Percentiles rank a stretch among this genome's conserved stretches.
phyloP scores from a whole-genome alignment of 2,113 vertebrate genomes.

The Thalassarche chlororhynchos region DNA sequence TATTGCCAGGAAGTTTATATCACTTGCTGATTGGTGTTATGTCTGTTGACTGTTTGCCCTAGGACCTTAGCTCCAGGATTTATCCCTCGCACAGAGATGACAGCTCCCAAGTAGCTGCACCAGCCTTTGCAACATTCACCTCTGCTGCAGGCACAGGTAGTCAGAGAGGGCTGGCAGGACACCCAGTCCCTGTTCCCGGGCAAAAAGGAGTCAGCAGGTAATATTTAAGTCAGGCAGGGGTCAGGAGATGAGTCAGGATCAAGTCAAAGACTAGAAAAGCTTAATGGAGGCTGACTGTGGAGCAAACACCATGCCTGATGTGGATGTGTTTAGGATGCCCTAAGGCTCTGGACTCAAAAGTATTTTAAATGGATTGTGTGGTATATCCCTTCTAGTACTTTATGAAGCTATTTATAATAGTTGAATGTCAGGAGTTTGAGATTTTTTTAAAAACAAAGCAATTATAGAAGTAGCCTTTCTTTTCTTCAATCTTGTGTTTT shows the following conservation, averaged over 20 bases:
- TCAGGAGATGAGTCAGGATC: not conserved
- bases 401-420: not conserved
- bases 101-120: not conserved
- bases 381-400: not conserved
- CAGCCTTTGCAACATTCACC: not conserved
- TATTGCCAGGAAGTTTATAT: not conserved
- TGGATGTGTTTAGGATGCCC: not conserved
- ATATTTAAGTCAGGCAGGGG: not conserved
- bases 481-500: not conserved
- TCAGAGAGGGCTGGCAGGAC: not conserved
- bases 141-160: not conserved
- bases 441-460: not conserved
- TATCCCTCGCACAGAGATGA: not conserved
- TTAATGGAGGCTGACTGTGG: not conserved
- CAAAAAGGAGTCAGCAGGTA: not conserved
- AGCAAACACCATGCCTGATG: not conserved
- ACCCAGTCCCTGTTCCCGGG: not conserved
- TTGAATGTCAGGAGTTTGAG: not conserved
- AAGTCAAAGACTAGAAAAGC: not conserved
- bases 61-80: not conserved
- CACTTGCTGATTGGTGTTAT: not conserved
- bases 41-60: not conserved
- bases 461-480: not conserved
- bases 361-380: not conserved
- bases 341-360: not conserved